Evolutionary conservation across 2,888 invertebrate species (phyloP), one percentile per base, ranked within the genome.

Genomic region (Drosophila mercatorum): DNA sequence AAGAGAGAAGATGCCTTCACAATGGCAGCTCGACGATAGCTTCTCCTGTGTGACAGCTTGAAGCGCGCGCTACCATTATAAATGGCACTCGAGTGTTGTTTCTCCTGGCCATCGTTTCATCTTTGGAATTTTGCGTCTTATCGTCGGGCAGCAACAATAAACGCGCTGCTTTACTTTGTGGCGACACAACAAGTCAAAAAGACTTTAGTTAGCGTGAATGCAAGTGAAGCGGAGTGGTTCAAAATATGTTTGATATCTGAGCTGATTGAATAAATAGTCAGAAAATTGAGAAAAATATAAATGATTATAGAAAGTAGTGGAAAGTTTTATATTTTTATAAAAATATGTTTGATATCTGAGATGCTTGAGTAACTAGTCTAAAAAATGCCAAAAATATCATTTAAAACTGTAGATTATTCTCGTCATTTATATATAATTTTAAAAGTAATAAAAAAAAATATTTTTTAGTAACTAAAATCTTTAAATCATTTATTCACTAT

Each of bases 121-220:
- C 78, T 78, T 75, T 65, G 69, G 62, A 81, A 80, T 66, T 66
- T 71, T 73, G 68, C 65, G 62, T 66, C 84, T 86, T 83, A 81
- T 83, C 87, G 74, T 83, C 81, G 66, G 68, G 63, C 66, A 51
- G 68, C 52, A 53, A 74, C 66, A 74, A 80, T 70, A 72, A 72
- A 78, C 53, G 75, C 66, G 49, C 62, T 73, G 72, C 82, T 68
- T 10, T 68, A 80, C 69, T 78, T 78, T 78, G 66, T 49, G 66
- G 65, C 66, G 53, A 46, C 56, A 55, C 47, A 49, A 57, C 55
- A 49, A 58, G 41, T 44, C 28, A 5, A 34, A 49, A 31, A 4
- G 51, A 22, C 34, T 56, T 26, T 60, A 40, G 22, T 40, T 22
- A n/a, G n/a, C 36, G 38, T 40, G 34, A 55, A 43, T n/a, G 3